phyloP scores from a whole-genome alignment of 2,888 invertebrate genomes.

The Pseudoips prasinana region DNA sequence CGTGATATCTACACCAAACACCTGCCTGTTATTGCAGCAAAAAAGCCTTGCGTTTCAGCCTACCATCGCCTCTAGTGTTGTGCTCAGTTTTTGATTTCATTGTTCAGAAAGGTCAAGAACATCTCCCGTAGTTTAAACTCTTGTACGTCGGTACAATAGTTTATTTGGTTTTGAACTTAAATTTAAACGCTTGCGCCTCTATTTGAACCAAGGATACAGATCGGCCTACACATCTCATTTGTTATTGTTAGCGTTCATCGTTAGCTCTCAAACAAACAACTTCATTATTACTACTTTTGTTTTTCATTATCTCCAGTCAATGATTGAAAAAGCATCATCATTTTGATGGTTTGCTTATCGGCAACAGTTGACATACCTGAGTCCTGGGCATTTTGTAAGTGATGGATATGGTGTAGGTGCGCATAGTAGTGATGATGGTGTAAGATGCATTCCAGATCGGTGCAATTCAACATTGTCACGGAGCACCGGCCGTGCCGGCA shows the following conservation, averaged over 20 bases:
- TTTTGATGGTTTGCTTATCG: conserved; percentile 18
- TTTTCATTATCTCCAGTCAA: conserved; percentile 49
- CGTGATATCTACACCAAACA: conserved; percentile 62
- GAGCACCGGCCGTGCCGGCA: conserved; percentile 59
- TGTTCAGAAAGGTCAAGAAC: conserved; percentile 66
- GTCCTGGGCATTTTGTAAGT: conserved; percentile 85
- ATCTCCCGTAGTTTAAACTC: conserved; percentile 31
- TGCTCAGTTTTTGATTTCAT: conserved; percentile 48
- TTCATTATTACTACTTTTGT: conserved; percentile 50
- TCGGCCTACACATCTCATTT: conserved; percentile 44
- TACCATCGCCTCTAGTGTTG: conserved; percentile 49
- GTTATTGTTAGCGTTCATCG: conserved; percentile 66
- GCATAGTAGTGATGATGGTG: conserved; percentile 89
- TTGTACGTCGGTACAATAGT: conserved; percentile 38
- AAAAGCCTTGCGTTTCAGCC: conserved; percentile 55
- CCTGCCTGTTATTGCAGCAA: conserved; percentile 55
- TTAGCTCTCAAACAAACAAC: conserved; percentile 61
- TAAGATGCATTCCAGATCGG: conserved; percentile 89
- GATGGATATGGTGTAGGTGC: conserved; percentile 87
- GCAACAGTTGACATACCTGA: conserved; percentile 68
- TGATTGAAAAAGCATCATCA: conserved; percentile 44
- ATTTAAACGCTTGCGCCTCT: conserved; percentile 33
- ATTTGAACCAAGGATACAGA: conserved; percentile 45
- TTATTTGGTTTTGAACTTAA: conserved; percentile 38
- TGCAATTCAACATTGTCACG: conserved; percentile 87